Base-by-base conservation (phyloP, 2,113 vertebrate genomes). In the Okapia johnstoni region DNA sequence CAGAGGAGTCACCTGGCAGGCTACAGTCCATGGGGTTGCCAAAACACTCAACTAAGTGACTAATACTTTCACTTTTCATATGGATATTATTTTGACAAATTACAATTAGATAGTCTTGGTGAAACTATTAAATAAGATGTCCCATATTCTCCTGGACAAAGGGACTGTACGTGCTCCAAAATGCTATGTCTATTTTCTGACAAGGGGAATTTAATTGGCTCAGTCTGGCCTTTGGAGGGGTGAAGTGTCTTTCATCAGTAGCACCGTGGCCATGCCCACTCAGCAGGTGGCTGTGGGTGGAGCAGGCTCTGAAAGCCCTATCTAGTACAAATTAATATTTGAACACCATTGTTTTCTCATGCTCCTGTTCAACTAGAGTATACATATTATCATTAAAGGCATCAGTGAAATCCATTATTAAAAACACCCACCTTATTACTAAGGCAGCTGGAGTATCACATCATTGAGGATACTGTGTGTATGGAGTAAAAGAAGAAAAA, bases 51-150 rank as follows among this genome's bases (percentile, higher is more conserved):
- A 76, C 23, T 14, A 6, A 76, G 70, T 76, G 70, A 43, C 40
- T 76, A 76, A 43, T 43, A 43, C 23, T 76, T 73, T 76, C 6
- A 76, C 70, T 76, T 76, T 76, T 76, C 70, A 40, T 70, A 13
- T 94, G 7, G 30, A 17, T 94, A 79, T 60, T 73, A 52, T 33
- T 80, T 80, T 93, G 33, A 17, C 80, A 94, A 58, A 73, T 90
- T 25, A 50, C 30, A 14, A 21, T 57, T 86, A 66, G 57, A 70
- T 63, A 77, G 54, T 60, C 52, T 89, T 94, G 12, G 21, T 46
- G 73, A 30, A 33, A 55, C 79, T 79, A 26, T 76, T 80, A 93
- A 46, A 85, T 2, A 33, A 73, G 40, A 86, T 76, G n/a, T 40
- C 43, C 30, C 14, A 89, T 92, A 14, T 92, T 58, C 23, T 10